phyloP scores from a whole-genome alignment of 23 tunicate species.

The Aplidium turbinatum region DNA sequence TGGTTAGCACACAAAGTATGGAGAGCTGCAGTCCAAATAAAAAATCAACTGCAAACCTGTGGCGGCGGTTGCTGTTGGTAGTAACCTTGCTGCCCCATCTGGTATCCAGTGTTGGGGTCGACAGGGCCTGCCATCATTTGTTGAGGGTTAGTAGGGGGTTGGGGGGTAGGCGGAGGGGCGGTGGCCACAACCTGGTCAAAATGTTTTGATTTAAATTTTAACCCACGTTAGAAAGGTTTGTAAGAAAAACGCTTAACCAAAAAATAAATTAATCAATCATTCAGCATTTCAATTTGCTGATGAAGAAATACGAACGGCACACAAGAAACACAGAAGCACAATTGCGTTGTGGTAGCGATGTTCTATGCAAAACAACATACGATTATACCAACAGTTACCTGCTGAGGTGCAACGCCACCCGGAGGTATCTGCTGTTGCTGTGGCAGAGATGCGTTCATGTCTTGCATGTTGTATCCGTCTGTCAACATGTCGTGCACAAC shows the following conservation, averaged over 20 bases:
- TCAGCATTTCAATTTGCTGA: too few relatives aligned
- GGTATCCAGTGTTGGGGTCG: conserved; percentile 32
- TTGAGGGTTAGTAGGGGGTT: conserved; percentile 36
- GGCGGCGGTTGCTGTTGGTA: conserved; percentile 23
- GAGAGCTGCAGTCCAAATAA: too few relatives aligned
- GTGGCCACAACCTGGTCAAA: conserved; percentile 42
- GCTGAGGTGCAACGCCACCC: neutral
- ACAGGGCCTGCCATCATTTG: conserved; percentile 22
- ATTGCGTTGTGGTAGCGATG: too few relatives aligned
- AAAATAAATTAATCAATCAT: neutral
- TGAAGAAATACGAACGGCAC: too few relatives aligned
- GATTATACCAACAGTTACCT: too few relatives aligned
- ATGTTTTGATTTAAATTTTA: neutral
- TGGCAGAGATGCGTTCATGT: conserved; percentile 57
- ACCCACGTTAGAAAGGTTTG: conserved; percentile 20
- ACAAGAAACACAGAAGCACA: too few relatives aligned
- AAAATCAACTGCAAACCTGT: too few relatives aligned
- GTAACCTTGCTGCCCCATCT: conserved; percentile 35
- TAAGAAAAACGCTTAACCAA: too few relatives aligned
- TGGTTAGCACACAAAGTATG: too few relatives aligned
- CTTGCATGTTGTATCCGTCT: conserved; percentile 60
- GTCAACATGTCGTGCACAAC: neutral
- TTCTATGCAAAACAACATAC: too few relatives aligned
- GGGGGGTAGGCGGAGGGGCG: conserved; percentile 82
- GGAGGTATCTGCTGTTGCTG: conserved; percentile 7